Percentiles rank a stretch among this genome's conserved stretches.
Conservation (phyloP, 2,797 vertebrate genomes). For the Syngnathus acus region DNA sequence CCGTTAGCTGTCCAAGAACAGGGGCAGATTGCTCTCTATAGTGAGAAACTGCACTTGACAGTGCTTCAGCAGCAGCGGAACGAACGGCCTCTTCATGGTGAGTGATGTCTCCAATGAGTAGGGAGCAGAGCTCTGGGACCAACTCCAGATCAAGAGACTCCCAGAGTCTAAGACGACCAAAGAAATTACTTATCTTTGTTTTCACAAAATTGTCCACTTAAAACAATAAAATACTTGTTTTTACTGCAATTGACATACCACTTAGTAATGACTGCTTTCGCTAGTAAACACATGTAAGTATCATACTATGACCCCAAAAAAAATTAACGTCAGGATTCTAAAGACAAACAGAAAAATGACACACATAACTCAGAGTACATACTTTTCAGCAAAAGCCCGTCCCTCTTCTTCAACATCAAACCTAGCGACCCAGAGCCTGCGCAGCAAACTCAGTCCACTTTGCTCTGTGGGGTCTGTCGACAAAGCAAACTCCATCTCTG, state of each 20-base stretch:
- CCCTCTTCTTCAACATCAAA: constrained; percentile 91
- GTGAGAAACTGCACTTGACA: constrained; percentile 83
- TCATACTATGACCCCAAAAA: not conserved
- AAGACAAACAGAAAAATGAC: not conserved
- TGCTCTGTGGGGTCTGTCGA: constrained; percentile 83
- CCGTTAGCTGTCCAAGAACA: constrained; percentile 84
- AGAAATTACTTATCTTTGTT: not conserved
- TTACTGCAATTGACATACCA: not conserved
- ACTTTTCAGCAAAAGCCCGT: constrained; percentile 81
- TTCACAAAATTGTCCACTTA: not conserved
- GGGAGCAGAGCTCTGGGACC: constrained; percentile 84
- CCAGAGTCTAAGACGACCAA: constrained; percentile 76
- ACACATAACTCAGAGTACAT: constrained; percentile 16
- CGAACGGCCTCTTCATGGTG: constrained; percentile 88
- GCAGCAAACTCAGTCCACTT: constrained; percentile 82
- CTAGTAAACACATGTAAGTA: not conserved
- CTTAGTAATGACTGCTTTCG: not conserved
- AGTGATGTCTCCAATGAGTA: constrained; percentile 89
- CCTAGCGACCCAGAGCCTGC: constrained; percentile 89
- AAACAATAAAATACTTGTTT: not conserved
- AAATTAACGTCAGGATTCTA: not conserved
- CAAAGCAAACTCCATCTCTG: constrained; percentile 90
- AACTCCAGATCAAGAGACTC: constrained; percentile 81
- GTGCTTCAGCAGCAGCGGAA: constrained; percentile 83
- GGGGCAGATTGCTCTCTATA: constrained; percentile 80